Evolutionary conservation across 2,888 invertebrate species (phyloP).

Genomic region (Andrena praecox): DNA sequence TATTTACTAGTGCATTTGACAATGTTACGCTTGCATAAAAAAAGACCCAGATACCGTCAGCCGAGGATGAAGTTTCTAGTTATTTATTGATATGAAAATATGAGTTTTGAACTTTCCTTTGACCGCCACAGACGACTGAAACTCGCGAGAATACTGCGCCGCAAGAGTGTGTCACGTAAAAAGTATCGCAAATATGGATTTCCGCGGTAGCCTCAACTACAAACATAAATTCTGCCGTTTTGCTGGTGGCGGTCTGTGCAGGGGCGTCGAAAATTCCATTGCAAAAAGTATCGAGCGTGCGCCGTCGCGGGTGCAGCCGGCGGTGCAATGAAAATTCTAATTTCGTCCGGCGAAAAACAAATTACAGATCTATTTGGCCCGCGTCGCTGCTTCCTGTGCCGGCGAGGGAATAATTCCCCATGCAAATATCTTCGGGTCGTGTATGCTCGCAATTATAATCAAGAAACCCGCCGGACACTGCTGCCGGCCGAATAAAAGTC

Average conservation of each 20-base stretch:
- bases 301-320: conserved; percentile 9
- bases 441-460: conserved; percentile 12
- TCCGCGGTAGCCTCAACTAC: neutral
- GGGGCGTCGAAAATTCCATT: conserved; percentile 20
- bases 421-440: conserved; percentile 23
- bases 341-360: conserved; percentile 38
- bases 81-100: too few relatives aligned
- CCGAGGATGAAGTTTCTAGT: too few relatives aligned
- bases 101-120: too few relatives aligned
- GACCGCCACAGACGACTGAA: neutral
- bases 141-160: neutral
- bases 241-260: neutral
- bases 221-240: neutral
- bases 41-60: too few relatives aligned
- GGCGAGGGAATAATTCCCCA: conserved; percentile 19
- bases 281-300: conserved; percentile 6
- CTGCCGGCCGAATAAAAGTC: neutral
- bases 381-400: neutral
- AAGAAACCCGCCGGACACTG: neutral
- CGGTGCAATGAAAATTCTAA: conserved; percentile 55
- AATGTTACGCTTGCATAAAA: too few relatives aligned
- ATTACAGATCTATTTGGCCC: conserved; percentile 41
- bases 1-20: too few relatives aligned
- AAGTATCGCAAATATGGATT: neutral
- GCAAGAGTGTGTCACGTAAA: neutral